These are phyloP conservation scores for Lordiphosa mommai DNA, from an alignment of 1,140 invertebrate genomes.

Conservation along the genomic window DNA sequence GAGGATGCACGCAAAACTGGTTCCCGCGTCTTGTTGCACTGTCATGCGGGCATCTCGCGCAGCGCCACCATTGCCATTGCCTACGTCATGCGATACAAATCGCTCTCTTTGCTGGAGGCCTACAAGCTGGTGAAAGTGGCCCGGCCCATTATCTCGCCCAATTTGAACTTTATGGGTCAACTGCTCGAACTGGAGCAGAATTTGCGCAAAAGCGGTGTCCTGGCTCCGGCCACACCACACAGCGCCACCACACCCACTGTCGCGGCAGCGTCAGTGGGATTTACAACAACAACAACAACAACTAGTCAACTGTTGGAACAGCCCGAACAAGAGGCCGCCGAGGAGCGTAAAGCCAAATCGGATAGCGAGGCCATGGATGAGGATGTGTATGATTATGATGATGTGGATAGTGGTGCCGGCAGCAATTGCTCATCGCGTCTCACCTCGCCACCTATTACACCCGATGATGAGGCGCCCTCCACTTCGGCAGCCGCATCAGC, in stretches of 20 bases:
- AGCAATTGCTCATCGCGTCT: conserved; percentile 72
- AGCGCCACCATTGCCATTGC: conserved; percentile 97
- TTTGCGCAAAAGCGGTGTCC: conserved; percentile 81
- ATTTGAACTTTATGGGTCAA: conserved; percentile 98
- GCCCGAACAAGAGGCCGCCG: conserved; percentile 29
- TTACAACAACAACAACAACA: conserved; percentile 17
- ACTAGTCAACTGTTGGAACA: conserved; percentile 63
- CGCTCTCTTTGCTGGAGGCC: conserved; percentile 92
- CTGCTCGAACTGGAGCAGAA: conserved; percentile 92
- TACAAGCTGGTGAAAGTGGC: conserved; percentile 93
- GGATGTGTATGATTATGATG: conserved; percentile 63
- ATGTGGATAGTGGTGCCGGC: conserved; percentile 59
- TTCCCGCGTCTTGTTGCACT: conserved; percentile 93
- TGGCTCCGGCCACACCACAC: conserved; percentile 50
- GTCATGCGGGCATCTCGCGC: conserved; percentile 96
- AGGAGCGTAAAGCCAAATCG: conserved; percentile 48
- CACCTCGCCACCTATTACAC: conserved; percentile 68
- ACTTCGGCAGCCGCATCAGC: conserved; percentile 46
- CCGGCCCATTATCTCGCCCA: conserved; percentile 95
- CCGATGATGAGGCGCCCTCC: conserved; percentile 62
- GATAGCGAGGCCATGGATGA: conserved; percentile 70
- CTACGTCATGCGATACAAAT: conserved; percentile 95
- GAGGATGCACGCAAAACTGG: conserved; percentile 90
- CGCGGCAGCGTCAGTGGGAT: conserved; percentile 7
- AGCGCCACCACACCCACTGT: conserved; percentile 7